Conservation (phyloP, 64 coral and sea anemone species). For the Montipora sp. region DNA sequence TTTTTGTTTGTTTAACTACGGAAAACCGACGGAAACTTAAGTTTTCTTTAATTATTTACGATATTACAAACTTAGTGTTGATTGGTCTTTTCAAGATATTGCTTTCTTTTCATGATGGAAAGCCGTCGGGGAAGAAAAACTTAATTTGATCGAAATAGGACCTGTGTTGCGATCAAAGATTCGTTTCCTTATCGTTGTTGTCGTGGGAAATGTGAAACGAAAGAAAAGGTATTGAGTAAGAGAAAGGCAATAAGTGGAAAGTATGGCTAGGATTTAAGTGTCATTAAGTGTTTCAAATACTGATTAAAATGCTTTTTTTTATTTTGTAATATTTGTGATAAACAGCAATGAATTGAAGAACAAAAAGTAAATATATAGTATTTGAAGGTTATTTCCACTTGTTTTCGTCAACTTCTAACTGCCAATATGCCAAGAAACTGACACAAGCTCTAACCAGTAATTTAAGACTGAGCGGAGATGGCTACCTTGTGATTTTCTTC, state of each 20-base stretch:
- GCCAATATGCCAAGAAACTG: no score
- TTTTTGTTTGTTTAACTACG: neutral
- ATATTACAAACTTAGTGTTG: neutral
- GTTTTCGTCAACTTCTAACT: neutral
- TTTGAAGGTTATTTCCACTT: neutral
- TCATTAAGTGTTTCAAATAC: neutral
- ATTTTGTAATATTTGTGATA: neutral
- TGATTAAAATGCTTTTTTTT: neutral
- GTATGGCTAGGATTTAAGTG: neutral
- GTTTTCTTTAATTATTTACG: neutral
- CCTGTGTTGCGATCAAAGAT: neutral
- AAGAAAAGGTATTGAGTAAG: neutral
- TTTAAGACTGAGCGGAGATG: no score
- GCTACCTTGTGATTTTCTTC: no score
- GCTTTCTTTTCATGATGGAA: neutral
- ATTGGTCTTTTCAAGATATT: neutral
- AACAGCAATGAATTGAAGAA: neutral
- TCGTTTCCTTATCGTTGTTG: no score
- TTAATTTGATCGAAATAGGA: neutral
- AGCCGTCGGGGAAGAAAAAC: neutral
- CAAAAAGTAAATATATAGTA: neutral
- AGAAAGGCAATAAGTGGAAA: neutral
- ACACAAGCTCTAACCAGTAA: no score
- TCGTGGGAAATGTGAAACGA: neutral
- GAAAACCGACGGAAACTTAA: neutral